These are phyloP conservation scores for Nineta flava DNA, from an alignment of 2,888 invertebrate species.

Conservation along the genomic window DNA sequence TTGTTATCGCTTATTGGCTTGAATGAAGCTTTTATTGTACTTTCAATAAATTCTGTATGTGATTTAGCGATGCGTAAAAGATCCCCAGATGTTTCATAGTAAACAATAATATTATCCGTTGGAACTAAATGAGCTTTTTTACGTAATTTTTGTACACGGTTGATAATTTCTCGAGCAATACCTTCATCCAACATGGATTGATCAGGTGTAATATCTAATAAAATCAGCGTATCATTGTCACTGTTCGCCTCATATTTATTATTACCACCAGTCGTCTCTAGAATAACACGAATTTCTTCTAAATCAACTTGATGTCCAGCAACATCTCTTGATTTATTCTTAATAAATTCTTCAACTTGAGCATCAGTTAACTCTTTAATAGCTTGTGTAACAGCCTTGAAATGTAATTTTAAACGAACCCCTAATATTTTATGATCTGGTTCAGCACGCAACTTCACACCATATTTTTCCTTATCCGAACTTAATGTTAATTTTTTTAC, in stretches of 20 bases:
- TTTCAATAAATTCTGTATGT: slow-evolving; percentile 63
- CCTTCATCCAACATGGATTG: slow-evolving; percentile 89
- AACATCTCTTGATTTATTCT: slow-evolving; percentile 53
- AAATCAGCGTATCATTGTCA: slow-evolving; percentile 74
- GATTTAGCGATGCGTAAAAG: slow-evolving; percentile 50
- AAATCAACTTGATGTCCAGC: slow-evolving; percentile 61
- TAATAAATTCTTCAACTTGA: slow-evolving; percentile 61
- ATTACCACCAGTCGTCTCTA: slow-evolving; percentile 46
- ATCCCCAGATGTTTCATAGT: slow-evolving; percentile 49
- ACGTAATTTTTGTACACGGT: slow-evolving; percentile 86
- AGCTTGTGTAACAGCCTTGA: slow-evolving; percentile 69
- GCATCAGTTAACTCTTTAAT: slow-evolving; percentile 64
- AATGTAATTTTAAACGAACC: slow-evolving; percentile 72
- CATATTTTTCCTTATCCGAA: slow-evolving; percentile 82
- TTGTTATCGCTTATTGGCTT: slow-evolving; percentile 33
- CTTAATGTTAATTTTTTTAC: slow-evolving; percentile 71
- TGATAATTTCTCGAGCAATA: slow-evolving; percentile 85
- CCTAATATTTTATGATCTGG: slow-evolving; percentile 90
- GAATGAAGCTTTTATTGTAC: slow-evolving; percentile 66
- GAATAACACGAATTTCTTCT: slow-evolving; percentile 69
- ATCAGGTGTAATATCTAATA: slow-evolving; percentile 80
- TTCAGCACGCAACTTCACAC: slow-evolving; percentile 79
- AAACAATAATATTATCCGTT: slow-evolving; percentile 75
- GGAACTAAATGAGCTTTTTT: slow-evolving; percentile 90
- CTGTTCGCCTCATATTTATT: slow-evolving; percentile 80